A percentile compares a stretch with the other conserved stretches of the same genome.
Conservation (phyloP, 2,797 vertebrate genomes). For the Zenarchopterus dispar region DNA sequence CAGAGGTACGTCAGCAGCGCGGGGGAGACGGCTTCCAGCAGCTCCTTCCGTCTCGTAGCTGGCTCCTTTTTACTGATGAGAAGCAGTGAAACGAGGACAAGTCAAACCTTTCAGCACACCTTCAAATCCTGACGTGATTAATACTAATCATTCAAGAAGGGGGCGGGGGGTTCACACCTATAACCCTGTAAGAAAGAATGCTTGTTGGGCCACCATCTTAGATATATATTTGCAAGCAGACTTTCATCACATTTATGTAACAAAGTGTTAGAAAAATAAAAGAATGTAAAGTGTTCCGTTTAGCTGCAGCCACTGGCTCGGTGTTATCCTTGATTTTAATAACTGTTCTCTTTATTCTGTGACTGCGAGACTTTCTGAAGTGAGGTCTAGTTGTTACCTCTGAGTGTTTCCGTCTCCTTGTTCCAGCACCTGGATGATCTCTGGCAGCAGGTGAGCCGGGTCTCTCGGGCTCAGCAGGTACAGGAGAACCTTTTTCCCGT, state of each 20-base stretch:
- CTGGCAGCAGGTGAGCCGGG: conserved; percentile 89
- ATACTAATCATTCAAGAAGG: too few relatives aligned
- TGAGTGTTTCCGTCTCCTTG: conserved; percentile 89
- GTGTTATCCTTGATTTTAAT: neutral
- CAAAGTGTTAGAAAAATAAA: too few relatives aligned
- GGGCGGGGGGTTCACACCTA: too few relatives aligned
- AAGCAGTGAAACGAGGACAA: neutral
- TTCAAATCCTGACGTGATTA: too few relatives aligned
- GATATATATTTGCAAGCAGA: too few relatives aligned
- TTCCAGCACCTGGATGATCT: conserved; percentile 89
- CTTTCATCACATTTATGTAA: too few relatives aligned
- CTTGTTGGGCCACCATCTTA: too few relatives aligned
- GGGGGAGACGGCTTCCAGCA: conserved; percentile 89
- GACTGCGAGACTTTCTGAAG: neutral
- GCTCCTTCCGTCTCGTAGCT: conserved; percentile 82
- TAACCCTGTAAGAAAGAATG: too few relatives aligned
- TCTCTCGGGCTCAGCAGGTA: conserved; percentile 92
- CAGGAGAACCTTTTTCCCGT: conserved; percentile 91
- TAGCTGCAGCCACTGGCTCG: too few relatives aligned
- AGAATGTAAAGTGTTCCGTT: too few relatives aligned
- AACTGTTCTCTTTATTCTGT: neutral
- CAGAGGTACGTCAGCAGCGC: conserved; percentile 86
- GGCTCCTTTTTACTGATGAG: conserved; percentile 90
- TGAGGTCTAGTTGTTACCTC: conserved; percentile 78
- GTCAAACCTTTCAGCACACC: neutral